Evolutionary conservation across 1,140 invertebrate species (phyloP).

Genomic region (Zophobas atratus): DNA sequence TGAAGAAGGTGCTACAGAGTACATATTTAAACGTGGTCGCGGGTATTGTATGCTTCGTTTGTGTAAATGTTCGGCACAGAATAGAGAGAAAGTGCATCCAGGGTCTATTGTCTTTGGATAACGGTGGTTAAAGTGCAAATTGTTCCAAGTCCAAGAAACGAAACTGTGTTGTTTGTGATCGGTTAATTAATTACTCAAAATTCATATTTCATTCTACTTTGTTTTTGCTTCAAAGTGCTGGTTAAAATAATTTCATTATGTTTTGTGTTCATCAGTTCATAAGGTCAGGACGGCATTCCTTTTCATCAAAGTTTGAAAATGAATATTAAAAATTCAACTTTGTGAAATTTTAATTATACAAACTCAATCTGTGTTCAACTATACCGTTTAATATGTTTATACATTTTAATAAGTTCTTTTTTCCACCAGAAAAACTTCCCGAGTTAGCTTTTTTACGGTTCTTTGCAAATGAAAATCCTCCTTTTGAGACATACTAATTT

Average conservation of each 20-base stretch:
- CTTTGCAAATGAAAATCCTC: constrained; percentile 3
- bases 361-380: constrained; percentile 40
- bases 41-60: background rate
- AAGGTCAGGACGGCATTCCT: background rate
- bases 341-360: constrained; percentile 31
- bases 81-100: no score
- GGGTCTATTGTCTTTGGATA: no score
- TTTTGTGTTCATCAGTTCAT: background rate
- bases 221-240: no score
- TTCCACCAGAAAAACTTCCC: background rate
- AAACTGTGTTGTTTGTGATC: no score
- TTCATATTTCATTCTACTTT: no score
- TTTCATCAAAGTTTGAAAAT: constrained; percentile 19
- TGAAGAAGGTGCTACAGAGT: background rate
- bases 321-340: constrained; percentile 22
- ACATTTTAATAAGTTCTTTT: constrained; percentile 39
- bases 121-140: no score
- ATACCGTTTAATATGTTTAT: constrained; percentile 39
- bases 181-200: no score
- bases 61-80: no score
- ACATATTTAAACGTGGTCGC: background rate
- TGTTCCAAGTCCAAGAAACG: no score
- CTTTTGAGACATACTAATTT: constrained; percentile 14
- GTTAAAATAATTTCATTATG: no score
- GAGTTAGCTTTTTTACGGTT: constrained; percentile 14